Percentiles rank a stretch among this genome's conserved stretches.
These are phyloP conservation scores for Rhipidura dahli DNA, from an alignment of 2,113 vertebrate species.

Conservation along the genomic window DNA sequence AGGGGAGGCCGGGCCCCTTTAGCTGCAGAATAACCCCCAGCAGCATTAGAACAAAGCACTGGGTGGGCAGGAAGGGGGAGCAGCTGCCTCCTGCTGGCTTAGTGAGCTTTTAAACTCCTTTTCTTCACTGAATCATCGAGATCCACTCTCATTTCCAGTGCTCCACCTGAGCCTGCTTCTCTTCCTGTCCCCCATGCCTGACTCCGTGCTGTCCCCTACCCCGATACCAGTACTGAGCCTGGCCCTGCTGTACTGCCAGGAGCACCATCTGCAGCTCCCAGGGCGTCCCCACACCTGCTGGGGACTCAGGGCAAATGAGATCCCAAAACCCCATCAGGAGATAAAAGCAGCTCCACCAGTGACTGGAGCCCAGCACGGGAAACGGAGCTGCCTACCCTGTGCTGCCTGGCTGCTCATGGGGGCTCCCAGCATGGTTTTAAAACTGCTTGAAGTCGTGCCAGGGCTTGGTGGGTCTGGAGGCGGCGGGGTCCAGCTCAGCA, in stretches of 20 bases:
- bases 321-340: neutral
- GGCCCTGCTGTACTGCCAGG: neutral
- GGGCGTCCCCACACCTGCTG: neutral
- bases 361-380: accelerated
- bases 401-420: neutral
- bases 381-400: neutral
- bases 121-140: neutral
- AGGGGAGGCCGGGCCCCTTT: accelerated
- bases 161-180: neutral
- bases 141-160: neutral
- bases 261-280: neutral
- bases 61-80: neutral
- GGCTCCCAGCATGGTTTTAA: neutral
- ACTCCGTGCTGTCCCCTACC: neutral
- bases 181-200: neutral
- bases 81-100: neutral
- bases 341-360: accelerated
- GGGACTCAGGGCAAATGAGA: neutral
- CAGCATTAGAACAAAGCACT: accelerated
- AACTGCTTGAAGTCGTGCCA: accelerated
- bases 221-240: accelerated
- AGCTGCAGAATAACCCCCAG: neutral
- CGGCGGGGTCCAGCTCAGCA: no score
- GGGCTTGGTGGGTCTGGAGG: accelerated
- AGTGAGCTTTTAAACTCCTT: neutral